Evolutionary conservation across 2,888 invertebrate species (phyloP).

Genomic region (Acronicta alni): DNA sequence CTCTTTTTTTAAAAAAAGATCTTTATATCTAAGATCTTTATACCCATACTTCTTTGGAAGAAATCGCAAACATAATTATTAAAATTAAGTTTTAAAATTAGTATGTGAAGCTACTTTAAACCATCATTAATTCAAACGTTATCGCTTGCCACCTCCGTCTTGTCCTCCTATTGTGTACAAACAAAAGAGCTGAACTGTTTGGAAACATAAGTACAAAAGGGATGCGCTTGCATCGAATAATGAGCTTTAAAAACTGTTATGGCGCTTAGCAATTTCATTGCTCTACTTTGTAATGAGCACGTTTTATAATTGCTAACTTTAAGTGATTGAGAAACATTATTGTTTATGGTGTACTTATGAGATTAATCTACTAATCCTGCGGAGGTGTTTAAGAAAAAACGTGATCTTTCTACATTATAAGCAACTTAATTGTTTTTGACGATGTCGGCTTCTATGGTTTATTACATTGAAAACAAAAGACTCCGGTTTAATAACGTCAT

Average conservation of each 20-base stretch:
- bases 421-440: not conserved
- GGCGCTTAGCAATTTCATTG: conserved; percentile 56
- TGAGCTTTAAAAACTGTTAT: conserved; percentile 53
- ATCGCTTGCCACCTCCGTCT: conserved; percentile 35
- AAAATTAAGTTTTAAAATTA: not conserved
- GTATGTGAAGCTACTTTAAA: not conserved
- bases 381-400: conserved; percentile 21
- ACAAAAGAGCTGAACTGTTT: conserved; percentile 53
- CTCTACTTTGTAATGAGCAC: conserved; percentile 54
- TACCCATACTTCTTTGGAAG: too few relatives aligned
- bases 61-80: not conserved
- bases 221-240: conserved; percentile 52
- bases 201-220: conserved; percentile 49
- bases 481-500: not conserved
- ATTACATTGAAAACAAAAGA: conserved; percentile 8
- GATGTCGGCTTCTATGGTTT: not conserved
- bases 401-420: not conserved
- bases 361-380: conserved; percentile 32
- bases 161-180: conserved; percentile 30
- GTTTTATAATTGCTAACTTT: conserved; percentile 45
- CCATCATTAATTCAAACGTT: conserved; percentile 22
- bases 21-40: too few relatives aligned
- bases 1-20: too few relatives aligned
- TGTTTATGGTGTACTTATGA: conserved; percentile 25
- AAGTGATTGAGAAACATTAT: conserved; percentile 43